Percentiles rank a stretch among this genome's conserved stretches.
Conservation (phyloP, 2,113 vertebrate genomes). For the Bos indicus region DNA sequence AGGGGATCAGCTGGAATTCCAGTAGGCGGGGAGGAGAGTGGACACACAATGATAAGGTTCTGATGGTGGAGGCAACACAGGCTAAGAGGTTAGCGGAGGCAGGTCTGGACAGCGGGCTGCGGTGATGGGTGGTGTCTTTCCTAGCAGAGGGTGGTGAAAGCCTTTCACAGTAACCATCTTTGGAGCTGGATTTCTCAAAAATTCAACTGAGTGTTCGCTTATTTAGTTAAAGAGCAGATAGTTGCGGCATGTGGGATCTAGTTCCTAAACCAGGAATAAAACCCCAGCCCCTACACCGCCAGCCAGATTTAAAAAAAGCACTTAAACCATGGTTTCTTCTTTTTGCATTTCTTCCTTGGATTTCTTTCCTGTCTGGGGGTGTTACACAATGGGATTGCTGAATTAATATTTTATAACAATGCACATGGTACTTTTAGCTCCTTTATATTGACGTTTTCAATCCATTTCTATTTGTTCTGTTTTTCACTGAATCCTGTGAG, state of each 20-base stretch:
- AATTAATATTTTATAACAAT: neutral
- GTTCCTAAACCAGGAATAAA: neutral
- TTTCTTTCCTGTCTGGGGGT: neutral
- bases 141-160: neutral
- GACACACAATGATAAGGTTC: neutral
- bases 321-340: neutral
- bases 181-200: neutral
- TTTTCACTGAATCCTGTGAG: neutral
- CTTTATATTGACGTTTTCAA: neutral
- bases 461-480: neutral
- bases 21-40: neutral
- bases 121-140: neutral
- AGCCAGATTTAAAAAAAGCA: neutral
- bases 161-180: neutral
- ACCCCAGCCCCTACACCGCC: accelerated
- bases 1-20: neutral
- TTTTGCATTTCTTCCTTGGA: neutral
- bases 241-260: neutral
- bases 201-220: neutral
- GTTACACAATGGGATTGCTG: neutral
- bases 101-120: neutral
- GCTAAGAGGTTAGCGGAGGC: too few relatives aligned
- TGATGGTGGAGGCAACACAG: too few relatives aligned
- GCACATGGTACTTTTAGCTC: neutral
- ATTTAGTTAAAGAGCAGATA: neutral